A percentile compares a stretch with the other conserved stretches of the same genome.
phyloP scores from a whole-genome alignment of 2,888 invertebrate species.

The Scotopteryx bipunctaria region DNA sequence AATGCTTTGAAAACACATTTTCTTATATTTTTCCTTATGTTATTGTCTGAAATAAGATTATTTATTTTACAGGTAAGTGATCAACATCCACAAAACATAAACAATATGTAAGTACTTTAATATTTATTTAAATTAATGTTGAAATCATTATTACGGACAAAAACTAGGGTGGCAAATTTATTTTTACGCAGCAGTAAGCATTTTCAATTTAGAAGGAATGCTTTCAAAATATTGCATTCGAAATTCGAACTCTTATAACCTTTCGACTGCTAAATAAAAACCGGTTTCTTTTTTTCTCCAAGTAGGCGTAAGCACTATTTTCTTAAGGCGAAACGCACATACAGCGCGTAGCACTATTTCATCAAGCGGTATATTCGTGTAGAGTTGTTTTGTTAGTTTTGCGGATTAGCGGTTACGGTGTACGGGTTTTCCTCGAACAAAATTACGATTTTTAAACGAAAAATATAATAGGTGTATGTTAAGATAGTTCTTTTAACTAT shows the following conservation, averaged over 20 bases:
- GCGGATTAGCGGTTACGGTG: background rate
- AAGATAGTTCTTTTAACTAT: no score
- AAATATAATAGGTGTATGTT: no score
- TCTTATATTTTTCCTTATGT: no score
- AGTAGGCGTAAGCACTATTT: slow-evolving; percentile 24
- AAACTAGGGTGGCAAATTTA: no score
- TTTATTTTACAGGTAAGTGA: slow-evolving; percentile 21
- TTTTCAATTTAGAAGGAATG: background rate
- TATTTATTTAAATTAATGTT: no score
- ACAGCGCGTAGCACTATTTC: slow-evolving; percentile 10
- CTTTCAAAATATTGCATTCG: slow-evolving; percentile 4
- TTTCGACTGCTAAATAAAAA: slow-evolving; percentile 8
- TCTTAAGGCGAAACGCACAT: slow-evolving; percentile 21
- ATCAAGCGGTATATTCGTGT: slow-evolving; percentile 1
- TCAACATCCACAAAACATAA: no score
- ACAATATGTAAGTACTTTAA: slow-evolving; percentile 1
- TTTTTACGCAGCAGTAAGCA: no score
- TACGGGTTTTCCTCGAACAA: no score
- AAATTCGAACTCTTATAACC: background rate
- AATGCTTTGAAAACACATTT: no score
- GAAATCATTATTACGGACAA: no score
- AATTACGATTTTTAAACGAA: no score
- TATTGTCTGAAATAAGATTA: no score
- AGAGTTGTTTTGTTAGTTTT: background rate
- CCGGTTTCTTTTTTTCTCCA: slow-evolving; percentile 17